Conservation (phyloP, 2,888 invertebrate genomes). For the Pasiphila rectangulata region DNA sequence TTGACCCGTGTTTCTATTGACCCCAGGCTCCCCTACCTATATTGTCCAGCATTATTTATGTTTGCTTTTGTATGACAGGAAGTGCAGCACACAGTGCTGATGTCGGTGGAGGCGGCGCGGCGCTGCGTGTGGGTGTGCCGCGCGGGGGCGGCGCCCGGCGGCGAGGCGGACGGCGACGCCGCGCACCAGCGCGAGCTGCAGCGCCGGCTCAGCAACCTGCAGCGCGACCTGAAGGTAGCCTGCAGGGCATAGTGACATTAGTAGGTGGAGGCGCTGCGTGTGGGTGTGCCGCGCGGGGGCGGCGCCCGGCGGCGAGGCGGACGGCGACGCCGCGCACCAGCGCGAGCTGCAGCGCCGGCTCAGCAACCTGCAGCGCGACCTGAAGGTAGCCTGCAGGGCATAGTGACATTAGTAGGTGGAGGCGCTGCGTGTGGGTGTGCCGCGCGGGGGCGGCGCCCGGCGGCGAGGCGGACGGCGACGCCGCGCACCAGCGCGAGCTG, state of each 20-base stretch:
- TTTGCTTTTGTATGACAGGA: too few species aligned
- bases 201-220: constrained; percentile 85
- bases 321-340: constrained; percentile 80
- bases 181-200: constrained; percentile 84
- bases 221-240: constrained; percentile 85
- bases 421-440: constrained; percentile 79
- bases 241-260: background rate
- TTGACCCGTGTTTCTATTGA: too few species aligned
- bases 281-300: constrained; percentile 44
- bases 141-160: constrained; percentile 67
- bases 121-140: constrained; percentile 90
- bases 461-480: constrained; percentile 77
- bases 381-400: constrained; percentile 76
- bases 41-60: too few species aligned
- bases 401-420: background rate
- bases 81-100: constrained; percentile 89
- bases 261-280: constrained; percentile 80
- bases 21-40: too few species aligned
- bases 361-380: constrained; percentile 85
- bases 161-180: constrained; percentile 78
- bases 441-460: constrained; percentile 46
- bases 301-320: constrained; percentile 58
- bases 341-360: constrained; percentile 85
- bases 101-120: constrained; percentile 89
- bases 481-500: constrained; percentile 83